phyloP scores from a whole-genome alignment of 1,140 invertebrate species.

The Hylaeus volcanicus region DNA sequence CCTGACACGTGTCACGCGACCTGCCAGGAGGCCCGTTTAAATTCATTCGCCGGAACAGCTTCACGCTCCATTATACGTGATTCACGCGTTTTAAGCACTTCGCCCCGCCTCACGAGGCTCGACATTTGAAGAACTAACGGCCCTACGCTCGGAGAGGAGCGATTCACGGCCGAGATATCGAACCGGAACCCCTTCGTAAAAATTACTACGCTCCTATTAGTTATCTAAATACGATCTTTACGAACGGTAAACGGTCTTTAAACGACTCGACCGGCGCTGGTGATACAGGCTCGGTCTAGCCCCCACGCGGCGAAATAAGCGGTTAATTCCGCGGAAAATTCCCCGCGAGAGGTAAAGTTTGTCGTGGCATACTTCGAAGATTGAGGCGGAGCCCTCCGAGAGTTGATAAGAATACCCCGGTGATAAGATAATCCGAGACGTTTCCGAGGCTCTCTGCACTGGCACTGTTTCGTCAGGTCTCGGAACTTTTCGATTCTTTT shows the following conservation, averaged over 20 bases:
- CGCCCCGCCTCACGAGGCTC: not conserved
- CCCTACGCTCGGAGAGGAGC: not conserved
- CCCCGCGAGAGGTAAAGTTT: not conserved
- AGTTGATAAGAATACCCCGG: too few species aligned
- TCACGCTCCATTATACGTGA: constrained; percentile 26
- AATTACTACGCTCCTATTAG: constrained; percentile 28
- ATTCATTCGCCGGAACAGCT: constrained; percentile 18
- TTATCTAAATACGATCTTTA: constrained; percentile 32
- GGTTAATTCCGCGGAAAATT: not conserved
- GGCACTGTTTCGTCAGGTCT: too few species aligned
- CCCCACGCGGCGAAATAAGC: not conserved
- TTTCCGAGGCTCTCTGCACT: too few species aligned
- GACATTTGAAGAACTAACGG: not conserved
- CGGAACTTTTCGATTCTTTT: too few species aligned
- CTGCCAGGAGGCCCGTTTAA: not conserved
- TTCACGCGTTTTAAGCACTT: constrained; percentile 29
- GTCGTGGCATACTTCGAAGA: not conserved
- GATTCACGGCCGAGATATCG: constrained; percentile 14
- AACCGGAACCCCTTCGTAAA: not conserved
- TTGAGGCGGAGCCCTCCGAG: too few species aligned
- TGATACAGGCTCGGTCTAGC: not conserved
- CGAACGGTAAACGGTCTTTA: constrained; percentile 20
- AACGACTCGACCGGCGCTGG: not conserved
- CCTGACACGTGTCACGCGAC: constrained; percentile 16
- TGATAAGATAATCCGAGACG: too few species aligned